A percentile compares a stretch with the other conserved stretches of the same genome.
These are phyloP conservation scores for Datnioides undecimradiatus DNA, from an alignment of 2,113 vertebrate genomes.

Conservation along the genomic window DNA sequence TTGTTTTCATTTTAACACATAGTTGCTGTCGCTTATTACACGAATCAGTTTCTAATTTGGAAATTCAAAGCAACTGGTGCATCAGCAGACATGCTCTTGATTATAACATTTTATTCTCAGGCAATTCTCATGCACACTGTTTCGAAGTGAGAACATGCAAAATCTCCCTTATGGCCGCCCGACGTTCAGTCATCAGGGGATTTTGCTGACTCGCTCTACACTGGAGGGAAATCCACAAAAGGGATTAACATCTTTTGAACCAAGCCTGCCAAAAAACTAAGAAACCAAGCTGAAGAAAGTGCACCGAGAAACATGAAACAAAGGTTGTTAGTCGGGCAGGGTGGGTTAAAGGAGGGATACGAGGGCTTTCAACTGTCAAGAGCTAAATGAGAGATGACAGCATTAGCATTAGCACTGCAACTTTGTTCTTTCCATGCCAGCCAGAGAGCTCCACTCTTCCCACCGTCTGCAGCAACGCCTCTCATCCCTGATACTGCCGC, in stretches of 20 bases:
- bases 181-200: conserved; percentile 4
- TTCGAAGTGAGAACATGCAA: neutral
- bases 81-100: neutral
- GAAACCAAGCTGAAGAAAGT: neutral
- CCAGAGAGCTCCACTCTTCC: neutral
- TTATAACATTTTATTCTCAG: neutral
- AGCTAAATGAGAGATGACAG: conserved; percentile 1
- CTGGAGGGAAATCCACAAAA: neutral
- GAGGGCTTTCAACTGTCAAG: neutral
- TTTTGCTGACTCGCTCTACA: conserved; percentile 1
- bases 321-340: too few species aligned
- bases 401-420: neutral
- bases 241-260: conserved; percentile 2
- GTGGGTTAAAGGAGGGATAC: too few species aligned
- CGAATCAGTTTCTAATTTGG: neutral
- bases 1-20: neutral
- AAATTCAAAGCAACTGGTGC: neutral
- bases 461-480: neutral
- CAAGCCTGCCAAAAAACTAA: conserved; percentile 4
- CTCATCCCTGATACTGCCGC: neutral
- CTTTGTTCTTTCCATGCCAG: neutral
- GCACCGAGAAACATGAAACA: neutral
- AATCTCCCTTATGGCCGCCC: neutral
- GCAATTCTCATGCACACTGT: neutral
- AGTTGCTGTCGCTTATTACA: neutral